Base-by-base conservation (phyloP, 2,113 vertebrate species). In the Callaeas wilsoni region DNA sequence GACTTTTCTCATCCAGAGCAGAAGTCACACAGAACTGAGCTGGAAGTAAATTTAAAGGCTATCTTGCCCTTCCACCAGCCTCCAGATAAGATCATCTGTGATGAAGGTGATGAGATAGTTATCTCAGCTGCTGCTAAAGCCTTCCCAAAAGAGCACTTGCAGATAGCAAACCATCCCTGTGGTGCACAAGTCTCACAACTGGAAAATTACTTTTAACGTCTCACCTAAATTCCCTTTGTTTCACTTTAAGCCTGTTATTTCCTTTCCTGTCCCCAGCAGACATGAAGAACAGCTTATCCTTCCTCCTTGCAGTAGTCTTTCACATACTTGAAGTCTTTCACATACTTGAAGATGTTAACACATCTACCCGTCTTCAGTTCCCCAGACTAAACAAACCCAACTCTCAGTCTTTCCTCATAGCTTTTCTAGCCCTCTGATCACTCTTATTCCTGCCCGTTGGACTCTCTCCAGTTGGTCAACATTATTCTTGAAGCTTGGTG, bases 341-440 rank as follows among this genome's bases (percentile, higher is more conserved):
- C 60, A 49, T 64, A n/a, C 35, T 94, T 78, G 64, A 89, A 89
- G 8, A 12, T 84, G 44, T 95, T 92, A 92, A 78, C 83, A 75
- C 2, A 1, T 64, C 89, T 93, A 89, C 56, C 4, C 1, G 0
- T 81, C 86, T 93, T 94, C 86, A 91, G 9, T 75, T 94, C 39
- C 56, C 64, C 57, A 94, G 91, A 93, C 89, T 97, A 94, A 97
- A 94, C 89, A 95, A 92, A 91, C 27, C 29, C 11, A 86, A 50
- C 42, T 93, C 50, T 62, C 89, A 81, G 41, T 56, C 91, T 94
- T 96, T 94, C 83, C 39, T 93, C 80, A 64, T 67, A 93, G 83
- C 52, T 87, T 93, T 93, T 92, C 76, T 91, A 91, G 32, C 33
- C 39, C 30, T 84, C 79, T 84, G 79, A 86, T 88, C 37, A 46